A percentile compares a stretch with the other conserved stretches of the same genome.
Evolutionary conservation across 2,113 vertebrate genomes (phyloP).

Genomic region (Pelmatolapia mariae): DNA sequence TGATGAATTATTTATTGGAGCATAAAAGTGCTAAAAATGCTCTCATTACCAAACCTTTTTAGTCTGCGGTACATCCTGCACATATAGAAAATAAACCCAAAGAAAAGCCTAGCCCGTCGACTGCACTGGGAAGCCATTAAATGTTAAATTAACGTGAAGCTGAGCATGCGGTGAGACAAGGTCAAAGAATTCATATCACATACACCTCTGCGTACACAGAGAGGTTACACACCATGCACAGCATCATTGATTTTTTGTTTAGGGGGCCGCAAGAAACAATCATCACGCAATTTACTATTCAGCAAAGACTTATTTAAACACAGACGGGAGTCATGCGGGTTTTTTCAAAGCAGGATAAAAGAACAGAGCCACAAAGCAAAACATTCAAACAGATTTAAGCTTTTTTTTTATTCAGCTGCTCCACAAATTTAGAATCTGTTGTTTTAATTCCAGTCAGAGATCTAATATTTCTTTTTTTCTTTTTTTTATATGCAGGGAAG

Average conservation of each 20-base stretch:
- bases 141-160: conserved; percentile 41
- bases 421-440: conserved; percentile 3
- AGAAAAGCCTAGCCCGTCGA: not conserved
- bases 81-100: not conserved
- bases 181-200: conserved; percentile 35
- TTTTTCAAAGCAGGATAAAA: conserved; percentile 7
- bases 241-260: conserved; percentile 52
- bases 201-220: not conserved
- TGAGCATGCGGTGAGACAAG: conserved; percentile 4
- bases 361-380: not conserved
- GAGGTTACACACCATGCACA: conserved; percentile 9
- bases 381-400: not conserved
- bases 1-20: conserved; percentile 27
- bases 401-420: not conserved
- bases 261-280: conserved; percentile 43
- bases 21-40: conserved; percentile 1
- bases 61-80: not conserved
- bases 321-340: not conserved
- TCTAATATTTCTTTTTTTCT: not conserved
- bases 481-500: not conserved
- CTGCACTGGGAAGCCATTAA: conserved; percentile 10
- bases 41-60: not conserved
- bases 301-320: conserved; percentile 18
- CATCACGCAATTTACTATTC: conserved; percentile 29
- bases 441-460: conserved; percentile 10